Conservation (phyloP, 2,888 invertebrate genomes). For the Cryptocheilus praepositus region DNA sequence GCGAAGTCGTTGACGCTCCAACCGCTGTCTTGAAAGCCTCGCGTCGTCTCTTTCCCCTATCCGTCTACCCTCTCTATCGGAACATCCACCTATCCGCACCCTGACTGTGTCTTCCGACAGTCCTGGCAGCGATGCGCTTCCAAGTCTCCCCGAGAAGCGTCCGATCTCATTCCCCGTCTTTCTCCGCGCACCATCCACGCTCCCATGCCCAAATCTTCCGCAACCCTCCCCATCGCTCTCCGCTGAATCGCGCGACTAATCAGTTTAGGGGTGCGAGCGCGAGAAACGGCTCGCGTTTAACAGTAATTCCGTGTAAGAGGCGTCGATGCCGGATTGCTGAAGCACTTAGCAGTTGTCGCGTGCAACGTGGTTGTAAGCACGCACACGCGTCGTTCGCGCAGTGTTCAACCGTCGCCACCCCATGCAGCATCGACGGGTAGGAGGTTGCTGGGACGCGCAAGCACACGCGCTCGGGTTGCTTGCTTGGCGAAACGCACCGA, state of each 20-base stretch:
- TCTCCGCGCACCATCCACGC: not conserved
- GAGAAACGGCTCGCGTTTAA: conserved; percentile 56
- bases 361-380: conserved; percentile 16
- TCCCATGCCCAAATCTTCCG: too few relatives aligned
- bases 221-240: too few relatives aligned
- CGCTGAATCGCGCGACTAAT: conserved; percentile 45
- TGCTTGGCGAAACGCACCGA: conserved; percentile 42
- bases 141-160: conserved; percentile 20
- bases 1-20: too few relatives aligned
- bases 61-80: too few relatives aligned
- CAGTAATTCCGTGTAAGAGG: conserved; percentile 67
- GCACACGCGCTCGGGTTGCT: conserved; percentile 41
- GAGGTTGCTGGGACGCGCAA: conserved; percentile 47
- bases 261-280: conserved; percentile 51
- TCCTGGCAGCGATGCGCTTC: conserved; percentile 12
- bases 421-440: conserved; percentile 24
- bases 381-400: conserved; percentile 8
- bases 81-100: conserved; percentile 12
- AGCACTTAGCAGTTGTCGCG: conserved; percentile 61
- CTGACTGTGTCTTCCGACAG: conserved; percentile 18
- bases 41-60: not conserved
- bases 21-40: too few relatives aligned
- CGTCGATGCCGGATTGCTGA: conserved; percentile 60
- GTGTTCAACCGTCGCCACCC: conserved; percentile 3
- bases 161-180: conserved; percentile 9